Base-by-base conservation (phyloP, 2,797 vertebrate genomes). In the Ammospiza maritima region DNA sequence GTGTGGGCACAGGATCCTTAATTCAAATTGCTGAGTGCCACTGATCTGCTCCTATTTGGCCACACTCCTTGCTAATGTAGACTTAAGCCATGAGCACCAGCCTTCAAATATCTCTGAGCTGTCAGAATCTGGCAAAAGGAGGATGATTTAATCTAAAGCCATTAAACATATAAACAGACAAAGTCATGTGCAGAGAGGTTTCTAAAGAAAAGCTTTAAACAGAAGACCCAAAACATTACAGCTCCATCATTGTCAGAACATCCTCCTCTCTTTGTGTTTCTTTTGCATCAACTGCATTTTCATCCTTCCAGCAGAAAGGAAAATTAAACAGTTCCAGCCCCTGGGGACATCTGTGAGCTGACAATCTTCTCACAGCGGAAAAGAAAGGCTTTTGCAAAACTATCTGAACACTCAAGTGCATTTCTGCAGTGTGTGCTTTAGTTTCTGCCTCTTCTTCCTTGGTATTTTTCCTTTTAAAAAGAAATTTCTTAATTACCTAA, bases 261-360 rank as follows among this genome's bases (percentile, higher is more conserved):
- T 65, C 75, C 60, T 86, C 77, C 92, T 60, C 89, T 91, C 94
- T 94, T 88, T 90, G 66, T 20, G 30, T 93, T 13, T 47, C 65
- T 93, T 88, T 95, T 97, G 91, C 85, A 94, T 79, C 80, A 40
- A 77, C 58, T 96, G 27, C 73, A 93, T 96, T 97, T 97, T 93
- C 95, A 96, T 91, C 95, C 90, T 93, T 94, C 56, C 88, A 91
- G 88, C 84, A 90, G 85, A 87, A 81, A 96, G 85, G 97, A 98
- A 97, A 98, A 98, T 98, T 96, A 98, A 98, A 97, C 96, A 98
- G 95, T 92, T 97, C 67, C 7, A 29, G 88, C 56, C 96, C 45
- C 95, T 66, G 70, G 96, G 94, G 97, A 96, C 80, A 94, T 62
- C 83, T 88, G 5, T 30, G 78, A 65, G 75, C 32, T 90, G 95